phyloP scores from a whole-genome alignment of 92 coral and sea anemone species.

The Umimayanthus kanabou region DNA sequence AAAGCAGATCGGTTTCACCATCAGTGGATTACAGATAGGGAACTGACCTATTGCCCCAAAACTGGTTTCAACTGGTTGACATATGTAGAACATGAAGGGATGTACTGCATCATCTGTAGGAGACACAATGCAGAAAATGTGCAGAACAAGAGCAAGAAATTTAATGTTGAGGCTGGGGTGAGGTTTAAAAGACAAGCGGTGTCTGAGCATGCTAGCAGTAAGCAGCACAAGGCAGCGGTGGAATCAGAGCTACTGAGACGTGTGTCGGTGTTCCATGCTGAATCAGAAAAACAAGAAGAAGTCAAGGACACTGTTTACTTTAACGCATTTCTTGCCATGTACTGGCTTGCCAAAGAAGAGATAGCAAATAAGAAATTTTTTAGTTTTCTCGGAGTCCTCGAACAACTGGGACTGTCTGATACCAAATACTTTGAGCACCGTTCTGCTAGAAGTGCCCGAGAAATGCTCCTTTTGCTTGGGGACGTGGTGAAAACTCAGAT shows the following conservation, averaged over 20 bases:
- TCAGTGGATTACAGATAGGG: too few relatives aligned
- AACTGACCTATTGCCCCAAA: background rate
- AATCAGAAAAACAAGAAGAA: slow-evolving; percentile 33
- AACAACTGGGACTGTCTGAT: slow-evolving; percentile 36
- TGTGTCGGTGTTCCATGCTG: slow-evolving; percentile 44
- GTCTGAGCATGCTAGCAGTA: slow-evolving; percentile 43
- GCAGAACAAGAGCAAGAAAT: slow-evolving; percentile 53
- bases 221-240: slow-evolving; percentile 52
- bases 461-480: slow-evolving; percentile 64
- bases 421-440: slow-evolving; percentile 64
- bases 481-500: slow-evolving; percentile 46
- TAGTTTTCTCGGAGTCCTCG: background rate
- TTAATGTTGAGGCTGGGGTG: slow-evolving; percentile 46
- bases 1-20: too few relatives aligned
- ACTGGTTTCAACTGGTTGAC: background rate
- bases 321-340: background rate
- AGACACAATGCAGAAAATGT: background rate
- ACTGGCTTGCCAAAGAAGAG: slow-evolving; percentile 9
- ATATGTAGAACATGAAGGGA: background rate
- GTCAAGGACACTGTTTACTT: slow-evolving; percentile 39
- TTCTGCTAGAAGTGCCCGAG: slow-evolving; percentile 61
- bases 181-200: slow-evolving; percentile 42
- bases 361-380: background rate
- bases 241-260: slow-evolving; percentile 44
- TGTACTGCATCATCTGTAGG: background rate